Conservation (phyloP, 2,888 invertebrate species). For the Acronicta leporina region DNA sequence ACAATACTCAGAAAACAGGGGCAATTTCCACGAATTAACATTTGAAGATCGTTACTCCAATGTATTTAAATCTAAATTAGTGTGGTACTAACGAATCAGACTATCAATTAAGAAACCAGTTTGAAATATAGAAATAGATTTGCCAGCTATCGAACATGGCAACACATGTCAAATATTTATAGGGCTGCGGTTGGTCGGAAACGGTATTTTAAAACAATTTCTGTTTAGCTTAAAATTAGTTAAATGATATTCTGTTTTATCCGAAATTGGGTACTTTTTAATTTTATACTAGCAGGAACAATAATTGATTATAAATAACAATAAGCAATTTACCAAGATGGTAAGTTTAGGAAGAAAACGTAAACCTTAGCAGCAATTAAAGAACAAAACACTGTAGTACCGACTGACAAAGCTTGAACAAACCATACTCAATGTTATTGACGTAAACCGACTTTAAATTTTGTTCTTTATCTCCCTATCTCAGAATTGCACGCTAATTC, state of each 20-base stretch:
- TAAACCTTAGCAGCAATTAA: too few species aligned
- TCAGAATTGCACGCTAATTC: conserved; percentile 29
- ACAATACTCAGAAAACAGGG: conserved; percentile 25
- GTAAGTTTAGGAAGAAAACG: too few species aligned
- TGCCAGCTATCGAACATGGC: conserved; percentile 15
- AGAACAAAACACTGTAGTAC: too few species aligned
- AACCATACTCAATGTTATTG: conserved; percentile 11
- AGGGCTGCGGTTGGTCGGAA: conserved; percentile 2
- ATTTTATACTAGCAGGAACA: not conserved
- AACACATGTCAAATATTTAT: conserved; percentile 26
- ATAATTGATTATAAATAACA: not conserved
- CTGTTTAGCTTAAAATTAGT: conserved; percentile 6
- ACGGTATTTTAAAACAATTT: conserved; percentile 2
- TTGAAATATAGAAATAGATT: conserved; percentile 37
- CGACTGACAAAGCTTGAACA: too few species aligned
- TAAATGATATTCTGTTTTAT: not conserved
- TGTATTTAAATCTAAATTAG: conserved; percentile 27
- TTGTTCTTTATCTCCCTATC: conserved; percentile 28
- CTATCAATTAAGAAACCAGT: conserved; percentile 56
- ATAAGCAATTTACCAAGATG: not conserved
- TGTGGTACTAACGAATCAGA: conserved; percentile 16
- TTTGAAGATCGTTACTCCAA: conserved; percentile 21
- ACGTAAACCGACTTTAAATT: conserved; percentile 12
- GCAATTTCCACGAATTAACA: conserved; percentile 28
- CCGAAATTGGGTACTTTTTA: not conserved